These are phyloP conservation scores for Nemapogon koenigi DNA, from an alignment of 2,888 invertebrate species.

Conservation along the genomic window DNA sequence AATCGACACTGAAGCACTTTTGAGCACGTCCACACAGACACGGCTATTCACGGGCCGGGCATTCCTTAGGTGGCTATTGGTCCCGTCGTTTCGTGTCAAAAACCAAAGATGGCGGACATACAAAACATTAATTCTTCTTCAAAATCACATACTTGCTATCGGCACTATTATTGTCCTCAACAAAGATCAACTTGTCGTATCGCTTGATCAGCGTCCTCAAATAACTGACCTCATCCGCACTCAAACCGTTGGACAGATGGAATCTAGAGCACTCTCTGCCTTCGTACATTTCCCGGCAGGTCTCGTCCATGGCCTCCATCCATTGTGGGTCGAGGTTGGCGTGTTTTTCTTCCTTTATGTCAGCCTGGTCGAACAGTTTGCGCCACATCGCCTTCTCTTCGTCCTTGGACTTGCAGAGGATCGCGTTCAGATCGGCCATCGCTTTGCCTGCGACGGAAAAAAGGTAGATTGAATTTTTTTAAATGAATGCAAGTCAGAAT, in stretches of 20 bases:
- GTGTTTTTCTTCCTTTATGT: constrained; percentile 1
- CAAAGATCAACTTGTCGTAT: constrained; percentile 28
- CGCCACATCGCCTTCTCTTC: constrained; percentile 42
- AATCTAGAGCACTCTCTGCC: constrained; percentile 32
- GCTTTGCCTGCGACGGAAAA: no score
- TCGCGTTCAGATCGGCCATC: constrained; percentile 30
- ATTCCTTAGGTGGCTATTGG: no score
- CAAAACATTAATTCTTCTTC: constrained; percentile 24
- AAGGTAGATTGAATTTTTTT: no score
- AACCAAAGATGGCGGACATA: no score
- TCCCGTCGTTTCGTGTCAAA: no score
- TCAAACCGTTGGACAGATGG: constrained; percentile 36
- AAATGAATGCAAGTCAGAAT: no score
- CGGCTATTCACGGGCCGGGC: no score
- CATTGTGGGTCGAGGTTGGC: constrained; percentile 41
- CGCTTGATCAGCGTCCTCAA: constrained; percentile 30
- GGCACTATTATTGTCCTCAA: constrained; percentile 31
- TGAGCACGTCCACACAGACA: no score
- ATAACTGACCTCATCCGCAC: constrained; percentile 32
- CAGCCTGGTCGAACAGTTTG: constrained; percentile 26
- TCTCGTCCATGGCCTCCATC: constrained; percentile 30
- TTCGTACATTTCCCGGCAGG: constrained; percentile 40
- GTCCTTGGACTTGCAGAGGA: constrained; percentile 23
- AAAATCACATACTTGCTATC: constrained; percentile 33
- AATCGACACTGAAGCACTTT: no score